A percentile compares a stretch with the other conserved stretches of the same genome.
Conservation (phyloP, 2,797 vertebrate genomes). For the Pseudochirops cupreus region DNA sequence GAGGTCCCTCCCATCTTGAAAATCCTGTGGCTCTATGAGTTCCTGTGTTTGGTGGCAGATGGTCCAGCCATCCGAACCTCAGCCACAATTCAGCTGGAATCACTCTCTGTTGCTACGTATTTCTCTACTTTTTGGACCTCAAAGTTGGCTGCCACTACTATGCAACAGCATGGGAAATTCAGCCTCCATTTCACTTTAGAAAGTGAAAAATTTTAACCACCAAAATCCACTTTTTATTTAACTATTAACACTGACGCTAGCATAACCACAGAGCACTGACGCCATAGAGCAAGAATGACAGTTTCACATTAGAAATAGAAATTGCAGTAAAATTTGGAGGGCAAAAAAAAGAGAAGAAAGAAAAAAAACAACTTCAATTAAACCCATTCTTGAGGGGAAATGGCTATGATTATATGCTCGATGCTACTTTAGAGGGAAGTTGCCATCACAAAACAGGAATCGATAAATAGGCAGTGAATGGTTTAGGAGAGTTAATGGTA, state of each 20-base stretch:
- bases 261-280: too few species aligned
- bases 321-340: conserved; percentile 67
- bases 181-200: conserved; percentile 47
- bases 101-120: conserved; percentile 46
- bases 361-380: conserved; percentile 68
- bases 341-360: conserved; percentile 67
- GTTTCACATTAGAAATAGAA: conserved; percentile 69
- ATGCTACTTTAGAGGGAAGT: conserved; percentile 57
- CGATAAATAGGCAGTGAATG: conserved; percentile 75
- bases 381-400: conserved; percentile 66
- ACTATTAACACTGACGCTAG: conserved; percentile 28
- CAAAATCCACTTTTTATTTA: conserved; percentile 35
- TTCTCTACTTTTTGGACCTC: conserved; percentile 35
- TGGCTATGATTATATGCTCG: conserved; percentile 35
- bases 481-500: conserved; percentile 71
- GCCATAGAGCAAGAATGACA: conserved; percentile 33
- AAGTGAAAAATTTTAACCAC: conserved; percentile 46
- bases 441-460: conserved; percentile 76
- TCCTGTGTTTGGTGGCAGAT: conserved; percentile 58
- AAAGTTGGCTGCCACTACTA: conserved; percentile 1
- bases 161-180: not conserved
- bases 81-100: conserved; percentile 35
- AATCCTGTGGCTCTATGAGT: conserved; percentile 53
- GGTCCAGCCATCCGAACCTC: conserved; percentile 52
- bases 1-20: not conserved